phyloP scores from a whole-genome alignment of 2,888 invertebrate species.

The Oscheius onirici region DNA sequence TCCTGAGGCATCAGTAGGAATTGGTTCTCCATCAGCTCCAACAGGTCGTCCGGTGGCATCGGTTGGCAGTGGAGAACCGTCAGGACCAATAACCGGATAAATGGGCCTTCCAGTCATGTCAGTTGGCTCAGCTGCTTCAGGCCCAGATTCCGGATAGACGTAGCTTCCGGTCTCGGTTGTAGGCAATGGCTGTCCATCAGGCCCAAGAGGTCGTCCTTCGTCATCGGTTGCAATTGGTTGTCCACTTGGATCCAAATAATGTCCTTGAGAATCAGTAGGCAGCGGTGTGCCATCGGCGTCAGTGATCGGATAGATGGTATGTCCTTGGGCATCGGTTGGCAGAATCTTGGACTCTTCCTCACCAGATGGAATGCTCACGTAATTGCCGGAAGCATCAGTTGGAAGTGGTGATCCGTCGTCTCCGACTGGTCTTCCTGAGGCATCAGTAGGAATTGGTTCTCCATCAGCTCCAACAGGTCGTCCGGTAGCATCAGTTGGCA shows the following conservation, averaged over 20 bases:
- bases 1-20: constrained; percentile 40
- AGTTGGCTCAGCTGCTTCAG: constrained; percentile 35
- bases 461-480: constrained; percentile 41
- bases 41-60: constrained; percentile 48
- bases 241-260: constrained; percentile 22
- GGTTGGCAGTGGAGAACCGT: constrained; percentile 42
- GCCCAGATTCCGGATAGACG: not conserved
- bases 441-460: constrained; percentile 37
- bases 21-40: constrained; percentile 29
- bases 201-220: constrained; percentile 42
- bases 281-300: constrained; percentile 44
- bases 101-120: constrained; percentile 30
- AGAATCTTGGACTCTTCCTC: constrained; percentile 19
- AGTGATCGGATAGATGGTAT: constrained; percentile 33
- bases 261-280: constrained; percentile 38
- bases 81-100: constrained; percentile 43
- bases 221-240: constrained; percentile 40
- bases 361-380: constrained; percentile 35
- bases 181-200: constrained; percentile 43
- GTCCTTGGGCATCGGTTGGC: constrained; percentile 31
- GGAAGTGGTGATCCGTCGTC: constrained; percentile 24
- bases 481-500: constrained; percentile 32
- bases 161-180: constrained; percentile 33
- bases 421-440: constrained; percentile 36
- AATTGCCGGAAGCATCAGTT: constrained; percentile 15